Evolutionary conservation across 2,113 vertebrate species (phyloP), one percentile per base, ranked within the genome.

Genomic region (Dasyornis broadbenti): DNA sequence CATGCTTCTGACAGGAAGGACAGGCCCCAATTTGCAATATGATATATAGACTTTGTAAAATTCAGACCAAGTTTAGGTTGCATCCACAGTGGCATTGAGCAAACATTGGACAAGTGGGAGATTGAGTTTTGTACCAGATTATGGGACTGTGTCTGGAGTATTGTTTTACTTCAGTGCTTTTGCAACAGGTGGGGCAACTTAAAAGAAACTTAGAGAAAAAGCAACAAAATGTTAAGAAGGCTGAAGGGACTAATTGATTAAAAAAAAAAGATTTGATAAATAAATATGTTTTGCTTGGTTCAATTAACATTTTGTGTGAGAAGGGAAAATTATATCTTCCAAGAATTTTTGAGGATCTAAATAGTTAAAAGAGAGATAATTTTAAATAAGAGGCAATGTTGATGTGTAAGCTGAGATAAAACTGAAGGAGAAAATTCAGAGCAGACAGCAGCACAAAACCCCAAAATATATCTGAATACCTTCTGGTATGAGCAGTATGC

Each of bases 1-100:
- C 80, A 57, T 76, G 61, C 90, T 95, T 95, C 90, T 95, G 76
- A 72, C 56, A 75, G 92, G 87, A 90, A 53, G 76, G 89, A n/a
- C 82, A 76, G 87, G 71, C 71, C 87, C 20, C 39, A n/a, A 1
- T 90, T 57, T 93, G 68, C 73, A 44, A 70, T 86, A 82, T 89
- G 66, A 69, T 90, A 47, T 40, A 69, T 50, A 73, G 54, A 83
- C 50, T 91, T 82, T 5, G 49, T 88, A 33, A 87, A 97, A 89
- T 69, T 66, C 47, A 45, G 39, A 71, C 30, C 0, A 1, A 83
- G 64, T 92, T 92, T 85, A 85, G 49, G 22, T 88, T 85, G 79
- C 54, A 52, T 66, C 49, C 15, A 20, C 39, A 28, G 53, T 68
- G 57, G 30, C 44, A 56, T 26, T 64, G 86, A 76, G 61, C 68